Conservation (phyloP, 2,888 invertebrate species). For the Ochlodes sylvanus region DNA sequence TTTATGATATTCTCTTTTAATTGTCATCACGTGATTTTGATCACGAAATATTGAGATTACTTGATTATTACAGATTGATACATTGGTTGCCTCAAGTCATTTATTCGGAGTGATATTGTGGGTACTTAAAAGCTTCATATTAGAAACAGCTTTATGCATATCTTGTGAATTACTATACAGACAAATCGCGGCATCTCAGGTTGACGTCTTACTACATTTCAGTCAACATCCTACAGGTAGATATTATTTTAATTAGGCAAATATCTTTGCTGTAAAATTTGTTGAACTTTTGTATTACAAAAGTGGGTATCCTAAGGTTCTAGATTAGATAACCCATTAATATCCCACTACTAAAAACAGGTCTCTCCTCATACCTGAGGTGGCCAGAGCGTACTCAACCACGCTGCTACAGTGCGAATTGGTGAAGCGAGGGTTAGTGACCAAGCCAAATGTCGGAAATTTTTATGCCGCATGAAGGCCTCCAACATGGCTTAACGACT, state of each 20-base stretch:
- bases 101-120: slow-evolving; percentile 40
- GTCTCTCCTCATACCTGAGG: too few species aligned
- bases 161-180: slow-evolving; percentile 40
- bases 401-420: too few species aligned
- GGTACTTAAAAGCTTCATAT: slow-evolving; percentile 38
- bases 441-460: too few species aligned
- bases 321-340: too few species aligned
- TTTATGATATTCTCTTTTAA: too few species aligned
- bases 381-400: too few species aligned
- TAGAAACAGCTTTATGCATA: slow-evolving; percentile 39
- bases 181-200: slow-evolving; percentile 13
- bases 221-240: slow-evolving; percentile 33
- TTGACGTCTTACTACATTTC: slow-evolving; percentile 27
- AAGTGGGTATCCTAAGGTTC: too few species aligned
- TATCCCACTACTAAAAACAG: too few species aligned
- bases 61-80: slow-evolving; percentile 27
- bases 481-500: too few species aligned
- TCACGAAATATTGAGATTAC: too few species aligned
- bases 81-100: slow-evolving; percentile 32
- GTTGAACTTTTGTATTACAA: neutral
- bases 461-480: too few species aligned
- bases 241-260: neutral
- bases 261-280: neutral
- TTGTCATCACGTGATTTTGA: neutral
- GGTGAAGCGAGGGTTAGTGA: too few species aligned